A percentile compares a stretch with the other conserved stretches of the same genome.
These are phyloP conservation scores for Phyllotreta cruciferae DNA, from an alignment of 2,888 invertebrate genomes.

Conservation along the genomic window DNA sequence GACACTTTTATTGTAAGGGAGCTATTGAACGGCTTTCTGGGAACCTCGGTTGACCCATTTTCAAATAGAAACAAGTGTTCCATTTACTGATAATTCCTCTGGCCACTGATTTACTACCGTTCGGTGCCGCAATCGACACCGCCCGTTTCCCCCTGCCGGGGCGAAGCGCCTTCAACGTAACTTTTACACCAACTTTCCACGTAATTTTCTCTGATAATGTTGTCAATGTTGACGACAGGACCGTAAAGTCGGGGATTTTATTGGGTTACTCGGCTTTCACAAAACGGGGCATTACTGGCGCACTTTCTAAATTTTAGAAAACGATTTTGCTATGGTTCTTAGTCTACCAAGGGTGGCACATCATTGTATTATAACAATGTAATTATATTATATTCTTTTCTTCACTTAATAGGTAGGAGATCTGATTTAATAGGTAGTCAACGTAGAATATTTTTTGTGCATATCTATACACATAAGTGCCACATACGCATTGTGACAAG, in stretches of 20 bases:
- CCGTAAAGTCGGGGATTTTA: constrained; percentile 33
- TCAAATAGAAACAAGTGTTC: constrained; percentile 34
- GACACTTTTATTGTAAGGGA: constrained; percentile 35
- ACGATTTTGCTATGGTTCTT: too few relatives aligned
- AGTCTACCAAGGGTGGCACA: too few relatives aligned
- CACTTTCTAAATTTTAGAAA: constrained; percentile 32
- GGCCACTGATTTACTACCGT: constrained; percentile 38
- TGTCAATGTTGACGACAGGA: constrained; percentile 33
- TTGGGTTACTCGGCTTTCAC: constrained; percentile 28
- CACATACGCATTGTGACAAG: background rate
- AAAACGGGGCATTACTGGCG: constrained; percentile 15
- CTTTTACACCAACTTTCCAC: constrained; percentile 33
- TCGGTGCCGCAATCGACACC: constrained; percentile 28
- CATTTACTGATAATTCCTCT: constrained; percentile 33
- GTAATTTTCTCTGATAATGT: constrained; percentile 36
- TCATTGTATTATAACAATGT: too few relatives aligned
- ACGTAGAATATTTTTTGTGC: too few relatives aligned
- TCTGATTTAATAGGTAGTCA: too few relatives aligned
- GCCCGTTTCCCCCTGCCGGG: background rate
- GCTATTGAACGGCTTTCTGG: constrained; percentile 23
- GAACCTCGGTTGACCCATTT: constrained; percentile 33
- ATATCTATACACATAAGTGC: too few relatives aligned
- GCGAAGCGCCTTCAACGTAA: too few relatives aligned
- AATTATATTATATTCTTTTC: too few relatives aligned
- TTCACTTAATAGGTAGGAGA: too few relatives aligned